Evolutionary conservation across 2,113 vertebrate genomes (phyloP), one percentile per base, ranked within the genome.

Genomic region (Podocnemis expansa): DNA sequence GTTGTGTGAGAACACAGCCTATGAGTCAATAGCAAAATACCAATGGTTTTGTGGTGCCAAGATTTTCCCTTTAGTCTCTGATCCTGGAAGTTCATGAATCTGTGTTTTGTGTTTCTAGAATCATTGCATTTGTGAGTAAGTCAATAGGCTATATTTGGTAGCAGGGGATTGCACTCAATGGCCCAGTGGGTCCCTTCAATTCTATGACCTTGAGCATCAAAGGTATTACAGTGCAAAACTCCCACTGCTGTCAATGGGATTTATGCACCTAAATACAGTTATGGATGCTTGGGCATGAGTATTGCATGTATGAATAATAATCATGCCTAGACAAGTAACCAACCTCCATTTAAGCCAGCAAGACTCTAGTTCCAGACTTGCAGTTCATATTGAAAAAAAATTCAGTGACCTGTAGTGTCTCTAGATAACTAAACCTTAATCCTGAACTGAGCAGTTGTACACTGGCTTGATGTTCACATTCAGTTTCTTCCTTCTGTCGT

Each of bases 351-450:
- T 80, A 75, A 70, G 63, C 89, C 82, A 58, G 56, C 12, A 45
- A 96, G 97, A 95, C 14, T 24, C 41, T 8, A 70, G 82, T 52
- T 80, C 1, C 2, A 95, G 76, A 75, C 76, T 86, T 82, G 82
- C 29, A 94, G 93, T 91, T 87, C 90, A 95, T 95, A 97, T 86
- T 51, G 5, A 78, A 88, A 97, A n/a, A 84, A 82, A 55, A 6
- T 52, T 83, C 31, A 67, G 89, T 97, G 75, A 96, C 84, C 78
- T 91, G 1, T 52, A 70, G 2, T 91, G 75, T 94, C 95, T 87
- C n/a, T 82, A 55, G 0, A 7, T 12, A 79, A 84, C 2, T 82
- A 83, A 84, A 84, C 95, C 96, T 96, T 92, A 67, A 78, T 19
- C n/a, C 80, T 88, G 87, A 95, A 94, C 55, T 60, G 91, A 90